phyloP scores from a whole-genome alignment of 2,888 invertebrate genomes.

The Sphaerophoria rueppellii region DNA sequence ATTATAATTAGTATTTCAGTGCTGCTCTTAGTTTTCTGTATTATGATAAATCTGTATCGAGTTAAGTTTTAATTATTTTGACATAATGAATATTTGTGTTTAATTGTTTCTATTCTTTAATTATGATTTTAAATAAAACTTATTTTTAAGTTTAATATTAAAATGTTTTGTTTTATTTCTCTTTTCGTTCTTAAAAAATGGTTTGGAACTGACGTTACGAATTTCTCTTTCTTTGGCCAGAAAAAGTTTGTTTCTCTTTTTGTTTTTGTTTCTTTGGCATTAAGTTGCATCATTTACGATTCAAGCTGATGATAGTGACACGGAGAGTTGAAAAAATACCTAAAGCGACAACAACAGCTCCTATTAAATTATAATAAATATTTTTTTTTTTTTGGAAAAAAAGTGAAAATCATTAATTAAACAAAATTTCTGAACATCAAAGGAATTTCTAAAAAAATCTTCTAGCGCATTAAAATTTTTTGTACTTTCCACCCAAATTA shows the following conservation, averaged over 20 bases:
- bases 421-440: conserved; percentile 48
- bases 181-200: too few relatives aligned
- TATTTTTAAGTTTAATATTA: too few relatives aligned
- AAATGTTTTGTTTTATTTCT: too few relatives aligned
- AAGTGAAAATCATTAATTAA: conserved; percentile 74
- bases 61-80: too few relatives aligned
- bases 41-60: too few relatives aligned
- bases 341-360: conserved; percentile 64
- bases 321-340: conserved; percentile 68
- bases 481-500: conserved; percentile 16
- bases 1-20: conserved; percentile 31
- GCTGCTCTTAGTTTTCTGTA: neutral
- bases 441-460: conserved; percentile 74
- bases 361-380: conserved; percentile 52
- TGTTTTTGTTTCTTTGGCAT: conserved; percentile 18
- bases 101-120: too few relatives aligned
- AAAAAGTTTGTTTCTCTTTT: neutral
- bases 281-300: neutral
- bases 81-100: too few relatives aligned
- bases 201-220: too few relatives aligned
- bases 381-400: conserved; percentile 69
- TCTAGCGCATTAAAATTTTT: conserved; percentile 75
- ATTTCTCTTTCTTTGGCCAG: too few relatives aligned
- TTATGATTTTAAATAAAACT: too few relatives aligned
- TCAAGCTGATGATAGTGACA: conserved; percentile 65